Evolutionary conservation across 1,140 invertebrate genomes (phyloP), one percentile per base, ranked within the genome.

Genomic region (Leptinotarsa undecemlineata): DNA sequence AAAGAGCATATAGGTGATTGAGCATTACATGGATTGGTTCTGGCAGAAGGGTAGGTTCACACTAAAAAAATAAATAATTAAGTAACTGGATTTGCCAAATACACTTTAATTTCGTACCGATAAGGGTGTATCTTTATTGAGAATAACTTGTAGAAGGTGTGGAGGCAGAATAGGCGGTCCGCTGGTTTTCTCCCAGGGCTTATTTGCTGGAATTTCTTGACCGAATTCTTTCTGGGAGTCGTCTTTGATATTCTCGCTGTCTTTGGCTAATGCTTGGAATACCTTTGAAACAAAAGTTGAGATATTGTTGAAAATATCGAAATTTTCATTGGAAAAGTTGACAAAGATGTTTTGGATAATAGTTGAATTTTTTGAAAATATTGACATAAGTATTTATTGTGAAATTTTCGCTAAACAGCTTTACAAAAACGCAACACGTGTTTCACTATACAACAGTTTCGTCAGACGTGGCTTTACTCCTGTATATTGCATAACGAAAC

Each of bases 21-120:
- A 99, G 89, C 98, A 99, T 99, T 2, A 99, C 98, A 86, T 99
- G 97, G 86, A 99, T 99, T 78, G 98, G 97, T 87, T 99, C 97
- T n/a, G 98, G 98, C 79, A 99, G 86, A 77, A 99, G 88, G 66
- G 97, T 98, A 66, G 98, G 98, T 87, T 99, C 98, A 87, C 97
- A 98, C 94, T 98, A 86, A 76, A 90, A 89, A 78, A 79, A 81
- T 81, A 77, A 79, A 81, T 82, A 77, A 3, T 11, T 17, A n/a
- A 26, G n/a, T 71, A 47, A 64, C 11, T 64, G 15, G 11, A 20
- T 15, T 64, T 64, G 17, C 21, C 14, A 8, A 64, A 26, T 33
- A 13, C 63, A 61, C 60, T n/a, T 61, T 11, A 6, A 19, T 61
- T 64, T 88, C 89, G 90, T 88, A 96, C 94, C 78, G 95, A 96